Evolutionary conservation across 1,140 invertebrate species (phyloP).

Genomic region (Brachionus plicatilis): DNA sequence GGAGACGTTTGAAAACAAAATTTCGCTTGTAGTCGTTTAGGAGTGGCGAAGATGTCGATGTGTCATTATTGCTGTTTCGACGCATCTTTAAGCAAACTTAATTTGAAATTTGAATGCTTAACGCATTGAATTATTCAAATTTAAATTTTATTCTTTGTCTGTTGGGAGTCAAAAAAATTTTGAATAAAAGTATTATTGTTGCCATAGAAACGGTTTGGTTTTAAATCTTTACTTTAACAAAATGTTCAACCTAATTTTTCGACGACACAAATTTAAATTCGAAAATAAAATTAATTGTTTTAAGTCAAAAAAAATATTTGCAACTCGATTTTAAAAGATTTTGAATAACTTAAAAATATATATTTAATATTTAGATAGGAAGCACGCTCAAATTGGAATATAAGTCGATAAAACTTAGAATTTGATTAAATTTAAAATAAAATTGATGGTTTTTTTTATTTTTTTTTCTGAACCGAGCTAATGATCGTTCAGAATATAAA

Average conservation of each 20-base stretch:
- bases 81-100: neutral
- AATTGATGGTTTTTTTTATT: too few relatives aligned
- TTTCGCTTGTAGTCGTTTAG: constrained; percentile 57
- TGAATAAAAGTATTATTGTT: neutral
- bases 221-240: neutral
- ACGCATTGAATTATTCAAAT: neutral
- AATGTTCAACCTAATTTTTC: neutral
- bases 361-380: too few relatives aligned
- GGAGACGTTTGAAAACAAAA: constrained; percentile 54
- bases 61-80: neutral
- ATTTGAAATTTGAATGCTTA: neutral
- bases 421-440: too few relatives aligned
- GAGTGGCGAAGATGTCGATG: constrained; percentile 45
- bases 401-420: too few relatives aligned
- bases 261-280: neutral
- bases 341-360: too few relatives aligned
- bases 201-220: neutral
- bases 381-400: too few relatives aligned
- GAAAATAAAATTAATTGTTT: neutral
- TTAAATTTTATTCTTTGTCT: neutral
- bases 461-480: too few relatives aligned
- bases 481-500: too few relatives aligned
- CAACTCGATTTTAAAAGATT: too few relatives aligned
- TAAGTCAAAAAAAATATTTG: too few relatives aligned
- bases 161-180: neutral